These are phyloP conservation scores for Propithecus coquereli DNA, from an alignment of 2,113 vertebrate species.

Conservation along the genomic window DNA sequence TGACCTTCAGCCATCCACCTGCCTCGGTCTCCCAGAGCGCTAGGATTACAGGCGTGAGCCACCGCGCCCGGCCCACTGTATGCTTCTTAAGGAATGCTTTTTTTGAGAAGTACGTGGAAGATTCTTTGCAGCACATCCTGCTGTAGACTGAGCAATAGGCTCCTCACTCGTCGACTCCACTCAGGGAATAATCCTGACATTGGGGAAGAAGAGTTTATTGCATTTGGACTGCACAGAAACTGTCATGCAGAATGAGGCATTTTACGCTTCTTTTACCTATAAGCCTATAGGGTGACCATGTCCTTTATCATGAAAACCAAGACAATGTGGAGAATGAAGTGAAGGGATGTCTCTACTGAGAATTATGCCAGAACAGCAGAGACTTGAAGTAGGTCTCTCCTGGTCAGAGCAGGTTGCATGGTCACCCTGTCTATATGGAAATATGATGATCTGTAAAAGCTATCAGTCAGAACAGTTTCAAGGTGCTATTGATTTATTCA, in stretches of 20 bases:
- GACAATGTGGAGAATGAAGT: background rate
- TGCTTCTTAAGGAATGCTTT: background rate
- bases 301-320: background rate
- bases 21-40: too few relatives aligned
- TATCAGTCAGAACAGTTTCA: background rate
- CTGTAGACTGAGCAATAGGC: too few relatives aligned
- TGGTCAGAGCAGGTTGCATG: background rate
- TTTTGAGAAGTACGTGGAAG: background rate
- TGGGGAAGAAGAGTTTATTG: background rate
- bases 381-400: background rate
- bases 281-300: background rate
- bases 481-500: background rate
- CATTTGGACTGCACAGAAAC: background rate
- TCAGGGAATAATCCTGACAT: background rate
- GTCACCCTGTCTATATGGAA: background rate
- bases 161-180: background rate
- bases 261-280: background rate
- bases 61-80: too few relatives aligned
- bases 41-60: too few relatives aligned
- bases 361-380: background rate
- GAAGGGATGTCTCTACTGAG: background rate
- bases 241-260: background rate
- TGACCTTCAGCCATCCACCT: too few relatives aligned
- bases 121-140: background rate
- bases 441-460: background rate